Base-by-base conservation (phyloP, 2,113 vertebrate species). In the Malurus melanocephalus region DNA sequence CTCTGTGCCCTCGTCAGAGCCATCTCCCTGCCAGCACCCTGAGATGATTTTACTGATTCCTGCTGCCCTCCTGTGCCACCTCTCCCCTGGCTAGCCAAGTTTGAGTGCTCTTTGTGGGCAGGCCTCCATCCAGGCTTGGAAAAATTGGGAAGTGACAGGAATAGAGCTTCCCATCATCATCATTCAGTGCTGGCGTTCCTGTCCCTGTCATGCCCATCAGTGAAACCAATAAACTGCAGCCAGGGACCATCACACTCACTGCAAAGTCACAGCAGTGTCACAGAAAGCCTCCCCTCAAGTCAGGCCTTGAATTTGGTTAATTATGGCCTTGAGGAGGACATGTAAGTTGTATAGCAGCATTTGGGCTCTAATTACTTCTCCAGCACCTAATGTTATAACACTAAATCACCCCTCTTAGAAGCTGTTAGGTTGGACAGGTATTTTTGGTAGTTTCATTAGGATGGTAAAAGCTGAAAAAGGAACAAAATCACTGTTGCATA, bases 161-260 rank as follows among this genome's bases (percentile, higher is more conserved):
- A 49, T 6, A 0, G 13, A 71, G 32, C 21, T 87, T 92, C 76
- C 49, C 1, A 1, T 56, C 3, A 3, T 32, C 1, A 1, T 52
- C 3, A 3, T 32, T 92, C 35, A 1, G 17, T 32, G 60, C 65
- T 48, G 56, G 52, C 53, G 51, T 52, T 52, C 27, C 24, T 5
- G 1, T 65, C 26, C 45, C 8, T 28, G 13, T n/a, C 4, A 5
- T 0, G 0, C 64, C 68, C 13, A 27, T 35, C 0, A 0, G n/a
- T 26, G 28, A 69, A 85, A 51, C 60, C 27, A 62, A 46, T 19
- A 83, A 88, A 85, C 16, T 61, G 38, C 72, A 91, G 52, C 38
- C 78, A 46, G 32, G 13, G 46, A 78, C 69, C 22, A 64, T 46
- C 35, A 42, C 1, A 4, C 32, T 78, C 57, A 46, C 49, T 67